Evolutionary conservation across 2,797 vertebrate species (phyloP).

Genomic region (Gymnothorax reevesii): DNA sequence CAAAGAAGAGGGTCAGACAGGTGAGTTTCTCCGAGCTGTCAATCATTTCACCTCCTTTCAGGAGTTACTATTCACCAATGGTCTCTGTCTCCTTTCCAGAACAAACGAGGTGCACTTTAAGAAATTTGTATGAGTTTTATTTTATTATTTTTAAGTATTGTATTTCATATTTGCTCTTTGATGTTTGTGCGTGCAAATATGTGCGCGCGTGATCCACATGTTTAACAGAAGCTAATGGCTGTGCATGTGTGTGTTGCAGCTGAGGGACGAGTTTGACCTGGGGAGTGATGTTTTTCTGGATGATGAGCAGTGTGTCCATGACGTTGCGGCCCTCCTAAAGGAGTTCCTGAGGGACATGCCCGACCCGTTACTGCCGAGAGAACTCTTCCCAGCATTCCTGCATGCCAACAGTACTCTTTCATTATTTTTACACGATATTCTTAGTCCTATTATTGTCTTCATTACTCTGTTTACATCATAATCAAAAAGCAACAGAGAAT

Average conservation of each 20-base stretch:
- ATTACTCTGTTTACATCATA: not conserved
- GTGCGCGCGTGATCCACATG: not conserved
- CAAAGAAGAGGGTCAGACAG: slow-evolving; percentile 85
- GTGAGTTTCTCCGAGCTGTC: slow-evolving; percentile 64
- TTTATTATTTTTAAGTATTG: too few relatives aligned
- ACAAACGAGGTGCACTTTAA: not conserved
- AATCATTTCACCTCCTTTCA: slow-evolving; percentile 6
- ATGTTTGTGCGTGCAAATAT: slow-evolving; percentile 8
- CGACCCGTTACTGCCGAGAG: slow-evolving; percentile 82
- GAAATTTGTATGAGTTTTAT: too few relatives aligned
- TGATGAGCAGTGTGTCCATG: slow-evolving; percentile 85
- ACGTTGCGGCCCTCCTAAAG: slow-evolving; percentile 89
- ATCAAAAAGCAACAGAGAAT: not conserved
- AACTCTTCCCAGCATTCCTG: slow-evolving; percentile 87
- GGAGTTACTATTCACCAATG: not conserved
- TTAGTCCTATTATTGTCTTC: too few relatives aligned
- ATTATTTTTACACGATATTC: too few relatives aligned
- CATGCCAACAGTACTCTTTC: slow-evolving; percentile 74
- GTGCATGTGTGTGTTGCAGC: slow-evolving; percentile 58
- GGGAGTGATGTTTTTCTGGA: slow-evolving; percentile 82
- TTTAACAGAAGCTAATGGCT: not conserved
- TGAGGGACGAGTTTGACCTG: slow-evolving; percentile 85
- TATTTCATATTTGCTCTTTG: too few relatives aligned
- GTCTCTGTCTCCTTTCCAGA: not conserved
- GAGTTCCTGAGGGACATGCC: slow-evolving; percentile 89